A percentile compares a stretch with the other conserved stretches of the same genome.
These are phyloP conservation scores for Forpus xanthops DNA, from an alignment of 2,797 vertebrate genomes.

Conservation along the genomic window DNA sequence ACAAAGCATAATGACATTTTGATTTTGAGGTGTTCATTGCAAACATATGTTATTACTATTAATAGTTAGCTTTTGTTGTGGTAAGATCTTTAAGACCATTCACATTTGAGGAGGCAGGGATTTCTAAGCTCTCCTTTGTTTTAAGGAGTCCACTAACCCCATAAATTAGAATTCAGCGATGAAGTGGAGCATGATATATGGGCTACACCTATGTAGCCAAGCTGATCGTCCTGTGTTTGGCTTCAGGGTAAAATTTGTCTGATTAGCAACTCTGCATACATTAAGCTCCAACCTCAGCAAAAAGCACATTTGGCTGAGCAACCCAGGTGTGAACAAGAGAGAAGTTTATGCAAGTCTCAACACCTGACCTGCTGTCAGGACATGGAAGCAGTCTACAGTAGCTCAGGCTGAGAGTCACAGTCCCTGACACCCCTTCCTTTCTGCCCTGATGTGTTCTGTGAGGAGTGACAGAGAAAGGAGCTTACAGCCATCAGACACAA, in stretches of 20 bases:
- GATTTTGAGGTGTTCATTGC: neutral
- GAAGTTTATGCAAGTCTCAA: neutral
- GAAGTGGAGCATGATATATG: neutral
- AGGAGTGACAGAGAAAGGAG: neutral
- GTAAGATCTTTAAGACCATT: neutral
- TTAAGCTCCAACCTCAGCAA: neutral
- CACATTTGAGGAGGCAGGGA: neutral
- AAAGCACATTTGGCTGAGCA: neutral
- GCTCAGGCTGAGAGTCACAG: neutral
- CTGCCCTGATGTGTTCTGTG: neutral
- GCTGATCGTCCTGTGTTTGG: neutral
- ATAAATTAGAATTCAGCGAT: neutral
- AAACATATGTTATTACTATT: neutral
- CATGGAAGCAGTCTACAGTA: neutral
- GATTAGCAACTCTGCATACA: neutral
- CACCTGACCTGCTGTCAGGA: neutral
- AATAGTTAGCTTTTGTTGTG: neutral
- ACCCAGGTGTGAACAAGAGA: neutral
- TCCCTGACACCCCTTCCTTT: neutral
- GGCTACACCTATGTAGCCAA: neutral
- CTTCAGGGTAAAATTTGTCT: neutral
- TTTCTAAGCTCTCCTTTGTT: neutral
- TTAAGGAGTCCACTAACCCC: neutral
- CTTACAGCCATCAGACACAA: neutral
- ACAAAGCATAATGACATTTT: neutral